Evolutionary conservation across 2,797 vertebrate genomes (phyloP).

Genomic region (Acanthis flammea): DNA sequence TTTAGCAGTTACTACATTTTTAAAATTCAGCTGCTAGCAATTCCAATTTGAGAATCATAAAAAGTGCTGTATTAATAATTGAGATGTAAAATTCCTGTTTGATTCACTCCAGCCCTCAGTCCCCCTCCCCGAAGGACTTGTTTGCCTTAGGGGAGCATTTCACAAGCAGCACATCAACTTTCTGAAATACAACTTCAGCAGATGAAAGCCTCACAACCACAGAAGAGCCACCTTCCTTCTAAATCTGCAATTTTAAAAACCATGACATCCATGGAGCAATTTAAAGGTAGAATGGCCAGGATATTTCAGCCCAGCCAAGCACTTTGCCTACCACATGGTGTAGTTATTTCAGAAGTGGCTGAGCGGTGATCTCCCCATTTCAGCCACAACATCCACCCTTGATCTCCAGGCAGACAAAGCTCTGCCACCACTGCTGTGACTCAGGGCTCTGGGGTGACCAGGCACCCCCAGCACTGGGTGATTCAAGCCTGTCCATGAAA

Average conservation of each 20-base stretch:
- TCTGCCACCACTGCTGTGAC: not conserved
- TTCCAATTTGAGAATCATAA: conserved; percentile 29
- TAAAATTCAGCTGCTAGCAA: conserved; percentile 39
- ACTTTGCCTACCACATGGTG: rapidly evolving
- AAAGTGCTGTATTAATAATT: conserved; percentile 29
- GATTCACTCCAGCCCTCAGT: conserved; percentile 22
- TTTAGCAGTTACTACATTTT: conserved; percentile 51
- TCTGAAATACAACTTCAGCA: not conserved
- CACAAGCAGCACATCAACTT: conserved; percentile 35
- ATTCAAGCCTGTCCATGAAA: conserved; percentile 6
- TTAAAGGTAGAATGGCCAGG: not conserved
- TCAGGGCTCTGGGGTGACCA: not conserved
- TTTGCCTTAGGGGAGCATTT: conserved; percentile 39
- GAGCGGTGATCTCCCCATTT: not conserved
- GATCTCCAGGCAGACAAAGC: not conserved
- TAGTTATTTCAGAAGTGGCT: not conserved
- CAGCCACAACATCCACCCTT: not conserved
- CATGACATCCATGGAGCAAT: not conserved
- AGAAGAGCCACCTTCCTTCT: not conserved
- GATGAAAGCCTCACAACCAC: not conserved
- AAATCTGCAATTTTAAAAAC: not conserved
- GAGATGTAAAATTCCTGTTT: conserved; percentile 16
- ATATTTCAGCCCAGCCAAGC: not conserved
- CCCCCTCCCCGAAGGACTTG: conserved; percentile 17
- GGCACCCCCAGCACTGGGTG: not conserved